phyloP scores from a whole-genome alignment of 92 coral and sea anemone species.

The Heliopora coerulea region DNA sequence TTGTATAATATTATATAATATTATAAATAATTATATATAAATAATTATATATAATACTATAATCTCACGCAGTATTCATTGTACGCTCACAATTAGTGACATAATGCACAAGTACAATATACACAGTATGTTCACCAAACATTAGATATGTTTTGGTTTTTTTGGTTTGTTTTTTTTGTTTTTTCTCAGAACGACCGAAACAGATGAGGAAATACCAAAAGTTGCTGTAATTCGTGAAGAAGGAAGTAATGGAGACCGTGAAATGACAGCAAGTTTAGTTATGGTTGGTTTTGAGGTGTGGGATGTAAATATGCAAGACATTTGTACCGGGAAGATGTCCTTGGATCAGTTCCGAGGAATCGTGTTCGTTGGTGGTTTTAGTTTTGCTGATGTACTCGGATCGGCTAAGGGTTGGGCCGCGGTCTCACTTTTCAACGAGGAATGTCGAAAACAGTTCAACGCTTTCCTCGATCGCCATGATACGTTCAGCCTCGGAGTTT shows the following conservation, averaged over 20 bases:
- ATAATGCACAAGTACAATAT: too few relatives aligned
- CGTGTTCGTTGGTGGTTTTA: slow-evolving; percentile 94
- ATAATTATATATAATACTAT: too few relatives aligned
- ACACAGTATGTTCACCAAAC: too few relatives aligned
- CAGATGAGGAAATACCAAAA: slow-evolving; percentile 55
- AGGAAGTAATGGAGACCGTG: slow-evolving; percentile 98
- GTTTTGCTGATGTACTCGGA: slow-evolving; percentile 96
- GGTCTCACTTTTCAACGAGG: slow-evolving; percentile 80
- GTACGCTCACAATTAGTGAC: too few relatives aligned
- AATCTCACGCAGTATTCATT: too few relatives aligned
- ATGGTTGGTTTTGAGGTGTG: slow-evolving; percentile 97
- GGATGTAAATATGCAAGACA: slow-evolving; percentile 93
- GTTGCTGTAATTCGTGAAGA: slow-evolving; percentile 94
- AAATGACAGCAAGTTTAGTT: slow-evolving; percentile 87
- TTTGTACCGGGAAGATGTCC: slow-evolving; percentile 67
- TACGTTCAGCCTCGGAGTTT: slow-evolving; percentile 95
- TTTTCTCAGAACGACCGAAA: not conserved
- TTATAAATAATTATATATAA: too few relatives aligned
- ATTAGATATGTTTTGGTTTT: too few relatives aligned
- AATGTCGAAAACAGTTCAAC: slow-evolving; percentile 71
- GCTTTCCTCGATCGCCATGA: slow-evolving; percentile 78
- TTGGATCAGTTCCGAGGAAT: slow-evolving; percentile 90
- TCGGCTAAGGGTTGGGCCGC: slow-evolving; percentile 99
- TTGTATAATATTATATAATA: too few relatives aligned
- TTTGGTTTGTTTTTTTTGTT: too few relatives aligned